Evolutionary conservation across 2,797 vertebrate species (phyloP), one percentile per base, ranked within the genome.

Genomic region (Basileuterus tristriatus): DNA sequence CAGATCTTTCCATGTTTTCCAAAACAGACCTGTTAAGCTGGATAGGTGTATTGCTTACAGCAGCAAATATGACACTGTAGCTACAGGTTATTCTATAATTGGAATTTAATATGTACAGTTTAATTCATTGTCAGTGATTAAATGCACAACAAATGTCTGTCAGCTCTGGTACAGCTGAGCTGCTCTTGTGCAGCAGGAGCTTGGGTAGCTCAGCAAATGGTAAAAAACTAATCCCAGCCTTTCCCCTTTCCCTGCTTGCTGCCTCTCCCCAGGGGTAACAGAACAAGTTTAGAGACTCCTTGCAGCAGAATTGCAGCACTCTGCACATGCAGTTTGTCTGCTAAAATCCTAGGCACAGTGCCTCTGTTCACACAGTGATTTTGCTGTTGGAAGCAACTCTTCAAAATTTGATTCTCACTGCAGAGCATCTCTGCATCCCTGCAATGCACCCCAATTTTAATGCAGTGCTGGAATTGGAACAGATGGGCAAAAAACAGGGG

Each of bases 71-170:
- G 95, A 95, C 91, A 84, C 81, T 97, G 60, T 96, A 94, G 88
- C 91, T 96, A 84, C 95, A 92, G 92, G 93, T 96, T 97, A 95
- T 96, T 93, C 89, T 95, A 92, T 97, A 94, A 96, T 77, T 97
- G 97, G 93, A 93, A 87, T 96, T 98, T 97, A 96, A 95, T 95
- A 94, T 92, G 94, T 89, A 94, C 94, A 92, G 85, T 97, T 97
- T 96, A 96, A 93, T 89, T 97, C 91, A 80, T 94, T 97, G 96
- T 94, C 96, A 86, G 92, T 97, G 96, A 97, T 97, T 97, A 89
- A 96, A 94, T 95, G 95, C 92, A 87, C 96, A 93, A 63, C 85
- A 81, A 93, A 85, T 81, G 83, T 94, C 96, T 94, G 91, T 96
- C 96, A 96, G 96, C 94, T 93, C 90, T 6, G 11, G 84, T 95